phyloP scores from a whole-genome alignment of 2,888 invertebrate genomes.

The Geophilus truncorum region DNA sequence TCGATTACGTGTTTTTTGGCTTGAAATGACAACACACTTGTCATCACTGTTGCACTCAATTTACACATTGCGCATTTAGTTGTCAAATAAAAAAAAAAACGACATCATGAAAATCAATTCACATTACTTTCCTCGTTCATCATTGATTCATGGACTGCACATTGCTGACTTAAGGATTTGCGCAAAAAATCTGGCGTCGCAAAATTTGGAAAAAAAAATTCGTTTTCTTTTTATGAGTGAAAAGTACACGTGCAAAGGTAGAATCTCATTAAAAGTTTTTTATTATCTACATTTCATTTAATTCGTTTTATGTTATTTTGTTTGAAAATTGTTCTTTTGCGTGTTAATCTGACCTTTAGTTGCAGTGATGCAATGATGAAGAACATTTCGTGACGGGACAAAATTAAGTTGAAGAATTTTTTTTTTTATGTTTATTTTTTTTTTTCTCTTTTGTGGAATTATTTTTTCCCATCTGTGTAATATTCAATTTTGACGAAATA shows the following conservation, averaged over 20 bases:
- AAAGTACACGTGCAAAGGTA: too few relatives aligned
- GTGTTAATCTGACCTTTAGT: background rate
- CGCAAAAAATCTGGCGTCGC: too few relatives aligned
- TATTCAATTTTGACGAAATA: background rate
- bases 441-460: background rate
- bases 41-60: background rate
- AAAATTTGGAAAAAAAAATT: too few relatives aligned
- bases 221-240: background rate
- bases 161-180: background rate
- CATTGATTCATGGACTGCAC: background rate
- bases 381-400: background rate
- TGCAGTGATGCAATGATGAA: background rate
- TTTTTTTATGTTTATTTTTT: background rate
- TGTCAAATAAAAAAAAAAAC: background rate
- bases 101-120: background rate
- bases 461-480: background rate
- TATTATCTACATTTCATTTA: background rate
- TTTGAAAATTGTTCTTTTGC: background rate
- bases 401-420: background rate
- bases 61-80: background rate
- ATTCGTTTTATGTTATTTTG: background rate
- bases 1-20: too few relatives aligned
- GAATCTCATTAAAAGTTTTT: slow-evolving; percentile 8
- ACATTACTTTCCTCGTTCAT: background rate
- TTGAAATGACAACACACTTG: too few relatives aligned